Evolutionary conservation across 1,140 invertebrate species (phyloP), one percentile per base, ranked within the genome.

Genomic region (Heterodera carotae): DNA sequence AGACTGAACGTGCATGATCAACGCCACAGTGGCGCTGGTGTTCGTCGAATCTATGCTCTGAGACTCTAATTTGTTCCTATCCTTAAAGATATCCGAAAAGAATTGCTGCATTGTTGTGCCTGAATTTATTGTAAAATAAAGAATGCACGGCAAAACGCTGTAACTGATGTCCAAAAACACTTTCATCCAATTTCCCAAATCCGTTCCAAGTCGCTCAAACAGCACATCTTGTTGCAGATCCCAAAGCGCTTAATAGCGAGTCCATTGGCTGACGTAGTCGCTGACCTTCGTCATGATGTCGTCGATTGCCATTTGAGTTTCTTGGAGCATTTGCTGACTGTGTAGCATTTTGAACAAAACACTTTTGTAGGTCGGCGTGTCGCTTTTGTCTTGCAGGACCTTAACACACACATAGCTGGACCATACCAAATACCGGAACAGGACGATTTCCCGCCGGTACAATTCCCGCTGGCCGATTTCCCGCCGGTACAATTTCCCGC

Each of bases 1-100:
- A 12, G 93, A 93, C 88, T 99, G 97, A 2, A 99, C 97, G 86
- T 98, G 98, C 0, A 97, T 99, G 81, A 99, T 99, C 48, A 99
- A 94, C 64, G 93, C 93, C 36, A 99, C 97, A 33, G 97, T 96
- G 89, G 99, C 96, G 3, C 95, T 96, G 2, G 97, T 99, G 18
- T 82, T 79, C 0, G 95, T 94, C 2, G 96, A 94, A 90, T 99
- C 96, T 80, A 99, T 95, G 31, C 94, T 95, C 89, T 99, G 96
- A 84, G 95, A 92, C 89, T 99, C 97, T 29, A 99, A 90, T 87
- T 99, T 97, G 48, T 92, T 92, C 25, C 97, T 91, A 0, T 94
- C 95, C 86, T 96, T 97, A n/a, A 94, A 94, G 0, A 99, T 92
- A 83, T 93, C 92, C 0, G 91, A 88, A 88, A 98, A 96, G 91